Evolutionary conservation across 2,888 invertebrate species (phyloP).

Genomic region (Portevinia maculata): DNA sequence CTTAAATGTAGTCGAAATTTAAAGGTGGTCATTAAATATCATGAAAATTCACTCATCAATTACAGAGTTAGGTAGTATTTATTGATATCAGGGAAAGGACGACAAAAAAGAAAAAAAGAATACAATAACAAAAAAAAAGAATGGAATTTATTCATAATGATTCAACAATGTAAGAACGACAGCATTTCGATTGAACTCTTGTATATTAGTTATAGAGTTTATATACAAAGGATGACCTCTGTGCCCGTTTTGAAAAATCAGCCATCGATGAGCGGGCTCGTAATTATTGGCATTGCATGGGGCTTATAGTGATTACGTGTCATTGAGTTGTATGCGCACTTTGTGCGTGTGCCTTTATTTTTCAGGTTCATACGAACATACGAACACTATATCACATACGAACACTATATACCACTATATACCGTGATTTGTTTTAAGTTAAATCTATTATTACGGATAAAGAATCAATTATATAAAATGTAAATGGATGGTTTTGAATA

Average conservation of each 20-base stretch:
- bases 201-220: too few relatives aligned
- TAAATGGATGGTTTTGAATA: constrained; percentile 48
- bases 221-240: too few relatives aligned
- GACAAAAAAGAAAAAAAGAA: constrained; percentile 6
- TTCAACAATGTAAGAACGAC: constrained; percentile 63
- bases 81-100: constrained; percentile 40
- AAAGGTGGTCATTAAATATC: constrained; percentile 46
- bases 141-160: constrained; percentile 62
- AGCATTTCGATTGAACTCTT: constrained; percentile 13
- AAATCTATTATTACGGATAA: constrained; percentile 61
- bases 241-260: neutral
- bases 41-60: constrained; percentile 45
- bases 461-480: constrained; percentile 61
- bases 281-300: constrained; percentile 58
- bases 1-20: constrained; percentile 30
- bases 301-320: constrained; percentile 60
- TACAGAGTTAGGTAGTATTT: constrained; percentile 26
- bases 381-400: too few relatives aligned
- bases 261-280: neutral
- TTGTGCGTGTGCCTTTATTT: constrained; percentile 13
- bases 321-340: constrained; percentile 43
- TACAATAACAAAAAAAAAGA: neutral
- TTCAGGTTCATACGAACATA: too few relatives aligned
- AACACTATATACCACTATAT: too few relatives aligned
- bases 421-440: constrained; percentile 56